phyloP scores from a whole-genome alignment of 2,797 vertebrate genomes.

The Spatula versicolor region DNA sequence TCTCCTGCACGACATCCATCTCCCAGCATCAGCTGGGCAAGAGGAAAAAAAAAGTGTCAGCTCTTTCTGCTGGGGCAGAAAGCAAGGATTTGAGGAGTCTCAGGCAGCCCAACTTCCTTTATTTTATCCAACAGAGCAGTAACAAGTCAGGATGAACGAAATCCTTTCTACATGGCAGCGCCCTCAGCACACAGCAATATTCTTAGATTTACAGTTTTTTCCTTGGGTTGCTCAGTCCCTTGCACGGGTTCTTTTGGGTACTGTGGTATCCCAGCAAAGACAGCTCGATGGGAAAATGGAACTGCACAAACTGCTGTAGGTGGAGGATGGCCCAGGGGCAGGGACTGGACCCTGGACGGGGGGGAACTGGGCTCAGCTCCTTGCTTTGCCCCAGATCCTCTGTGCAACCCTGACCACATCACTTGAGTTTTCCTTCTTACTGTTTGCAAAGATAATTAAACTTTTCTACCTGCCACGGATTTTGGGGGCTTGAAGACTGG shows the following conservation, averaged over 20 bases:
- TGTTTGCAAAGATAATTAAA: background rate
- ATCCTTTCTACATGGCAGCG: background rate
- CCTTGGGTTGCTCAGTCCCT: background rate
- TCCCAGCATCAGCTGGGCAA: background rate
- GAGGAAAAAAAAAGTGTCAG: background rate
- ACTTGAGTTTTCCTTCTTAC: background rate
- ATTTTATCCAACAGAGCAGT: background rate
- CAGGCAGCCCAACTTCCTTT: background rate
- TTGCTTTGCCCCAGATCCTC: background rate
- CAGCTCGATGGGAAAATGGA: background rate
- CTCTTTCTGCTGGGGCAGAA: background rate
- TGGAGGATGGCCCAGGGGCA: background rate
- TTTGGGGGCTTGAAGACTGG: background rate
- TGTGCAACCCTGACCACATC: background rate
- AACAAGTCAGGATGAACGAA: background rate
- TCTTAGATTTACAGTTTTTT: background rate
- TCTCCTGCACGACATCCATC: background rate
- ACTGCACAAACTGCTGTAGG: background rate
- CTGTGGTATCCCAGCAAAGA: no score
- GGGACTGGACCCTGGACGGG: background rate
- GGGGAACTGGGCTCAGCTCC: background rate
- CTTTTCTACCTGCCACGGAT: background rate
- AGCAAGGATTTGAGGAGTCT: background rate
- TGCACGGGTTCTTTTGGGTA: background rate
- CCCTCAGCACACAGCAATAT: background rate